These are phyloP conservation scores for Pristiophorus japonicus DNA, from an alignment of 2,113 vertebrate species.

Conservation along the genomic window DNA sequence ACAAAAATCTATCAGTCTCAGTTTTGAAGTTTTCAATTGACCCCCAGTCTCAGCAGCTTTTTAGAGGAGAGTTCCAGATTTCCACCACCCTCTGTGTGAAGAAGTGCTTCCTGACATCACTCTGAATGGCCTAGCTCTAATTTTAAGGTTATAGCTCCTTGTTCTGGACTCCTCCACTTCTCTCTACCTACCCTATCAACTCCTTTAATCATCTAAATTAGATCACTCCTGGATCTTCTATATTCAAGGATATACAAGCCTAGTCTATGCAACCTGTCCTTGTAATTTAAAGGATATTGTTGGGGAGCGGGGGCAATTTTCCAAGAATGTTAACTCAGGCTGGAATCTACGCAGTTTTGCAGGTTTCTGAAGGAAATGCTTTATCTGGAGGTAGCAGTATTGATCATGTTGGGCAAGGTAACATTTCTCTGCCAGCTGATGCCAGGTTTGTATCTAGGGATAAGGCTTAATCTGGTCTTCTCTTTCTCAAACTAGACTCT, in stretches of 20 bases:
- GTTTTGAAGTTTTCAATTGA: neutral
- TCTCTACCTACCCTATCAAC: neutral
- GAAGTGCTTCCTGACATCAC: neutral
- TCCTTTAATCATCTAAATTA: neutral
- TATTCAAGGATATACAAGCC: neutral
- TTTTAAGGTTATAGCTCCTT: neutral
- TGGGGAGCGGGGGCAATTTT: neutral
- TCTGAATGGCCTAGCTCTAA: neutral
- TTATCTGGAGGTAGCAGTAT: neutral
- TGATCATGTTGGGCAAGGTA: neutral
- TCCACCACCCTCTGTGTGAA: neutral
- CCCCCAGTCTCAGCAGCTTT: too few relatives aligned
- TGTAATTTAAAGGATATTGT: neutral
- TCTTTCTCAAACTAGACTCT: neutral
- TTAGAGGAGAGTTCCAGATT: neutral
- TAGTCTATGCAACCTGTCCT: neutral
- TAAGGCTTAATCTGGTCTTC: neutral
- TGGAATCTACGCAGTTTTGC: too few relatives aligned
- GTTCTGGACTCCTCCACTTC: neutral
- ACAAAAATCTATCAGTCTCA: neutral
- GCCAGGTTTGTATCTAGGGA: neutral
- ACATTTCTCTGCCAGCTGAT: neutral
- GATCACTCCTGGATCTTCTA: neutral
- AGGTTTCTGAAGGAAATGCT: neutral
- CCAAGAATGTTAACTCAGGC: neutral